Base-by-base conservation (phyloP, 1,140 invertebrate species). In the Aphaenogaster rudis region DNA sequence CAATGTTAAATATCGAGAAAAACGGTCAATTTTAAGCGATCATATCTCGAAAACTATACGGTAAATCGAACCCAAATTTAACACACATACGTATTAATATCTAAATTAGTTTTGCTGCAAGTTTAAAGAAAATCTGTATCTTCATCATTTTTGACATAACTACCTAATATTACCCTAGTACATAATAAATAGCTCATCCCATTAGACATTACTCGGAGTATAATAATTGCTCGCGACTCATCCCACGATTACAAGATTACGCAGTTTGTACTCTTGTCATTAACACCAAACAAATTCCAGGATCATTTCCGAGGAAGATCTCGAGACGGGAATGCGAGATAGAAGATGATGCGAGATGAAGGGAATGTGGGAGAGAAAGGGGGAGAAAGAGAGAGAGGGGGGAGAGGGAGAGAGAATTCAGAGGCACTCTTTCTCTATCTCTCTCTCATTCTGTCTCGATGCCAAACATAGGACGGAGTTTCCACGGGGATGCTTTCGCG, bases 401-500 rank as follows among this genome's bases (percentile, higher is more conserved):
- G 28, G 6, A 42, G n/a, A 33, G 4, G 13, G 28, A 45, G 64
- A 28, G 9, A 64, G 11, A 36, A 36, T n/a, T 67, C 39, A 42
- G 17, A n/a, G 13, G 6, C 3, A 39, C 7, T 33, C 28, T 33
- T 15, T 17, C 15, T 28, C 66, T 48, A 8, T n/a, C 64, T 42
- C 21, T 42, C 17, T n/a, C 15, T 66, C 39, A 6, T 45, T 59
- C 50, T 21, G 15, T n/a, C 21, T 48, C 48, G 33, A 39, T 52
- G 33, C n/a, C n/a, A n/a, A 66, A 52, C 45, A 39, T 15, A 54
- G 78, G 42, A 28, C 7, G 42, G 52, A 48, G 52, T 71, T 86
- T 81, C 72, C 84, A n/a, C 54, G 42, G 48, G 45, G 33, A 28
- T 63, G 50, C 79, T 71, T 66, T 54, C 64, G 59, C 50, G 69